Evolutionary conservation across 2,113 vertebrate genomes (phyloP).

Genomic region (Galemys pyrenaicus): DNA sequence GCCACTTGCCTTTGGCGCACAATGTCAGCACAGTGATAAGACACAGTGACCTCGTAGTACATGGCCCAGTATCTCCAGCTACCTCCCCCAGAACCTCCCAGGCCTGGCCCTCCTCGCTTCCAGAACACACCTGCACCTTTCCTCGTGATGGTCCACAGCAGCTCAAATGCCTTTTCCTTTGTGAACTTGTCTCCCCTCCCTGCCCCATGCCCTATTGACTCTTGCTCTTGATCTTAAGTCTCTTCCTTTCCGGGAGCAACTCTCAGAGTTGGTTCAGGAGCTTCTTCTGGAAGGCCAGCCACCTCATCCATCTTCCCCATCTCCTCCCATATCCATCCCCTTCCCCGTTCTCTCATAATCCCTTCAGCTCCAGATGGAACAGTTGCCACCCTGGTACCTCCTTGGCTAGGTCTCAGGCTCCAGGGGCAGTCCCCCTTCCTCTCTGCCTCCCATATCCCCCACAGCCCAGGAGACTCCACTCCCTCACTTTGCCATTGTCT

Average conservation of each 20-base stretch:
- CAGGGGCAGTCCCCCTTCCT: accelerated
- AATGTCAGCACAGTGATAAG: not conserved
- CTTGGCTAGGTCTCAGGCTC: not conserved
- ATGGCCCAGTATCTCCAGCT: not conserved
- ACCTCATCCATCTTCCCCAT: accelerated
- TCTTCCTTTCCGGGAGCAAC: not conserved
- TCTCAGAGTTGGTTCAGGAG: not conserved
- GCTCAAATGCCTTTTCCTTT: not conserved
- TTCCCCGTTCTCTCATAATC: no score
- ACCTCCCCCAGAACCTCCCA: not conserved
- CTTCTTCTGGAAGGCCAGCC: not conserved
- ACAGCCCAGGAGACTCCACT: not conserved
- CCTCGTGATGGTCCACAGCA: not conserved
- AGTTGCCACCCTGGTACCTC: no score
- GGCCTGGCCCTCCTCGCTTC: accelerated
- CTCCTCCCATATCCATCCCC: not conserved
- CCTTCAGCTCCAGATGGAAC: no score
- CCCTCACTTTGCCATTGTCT: not conserved
- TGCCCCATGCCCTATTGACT: not conserved
- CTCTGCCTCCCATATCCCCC: not conserved
- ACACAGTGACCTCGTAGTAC: not conserved
- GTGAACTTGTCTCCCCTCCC: not conserved
- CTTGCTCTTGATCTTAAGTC: not conserved
- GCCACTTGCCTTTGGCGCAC: not conserved
- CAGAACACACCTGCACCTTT: accelerated